A percentile compares a stretch with the other conserved stretches of the same genome.
phyloP scores from a whole-genome alignment of 1,140 invertebrate genomes.

The Trichonephila inaurata region DNA sequence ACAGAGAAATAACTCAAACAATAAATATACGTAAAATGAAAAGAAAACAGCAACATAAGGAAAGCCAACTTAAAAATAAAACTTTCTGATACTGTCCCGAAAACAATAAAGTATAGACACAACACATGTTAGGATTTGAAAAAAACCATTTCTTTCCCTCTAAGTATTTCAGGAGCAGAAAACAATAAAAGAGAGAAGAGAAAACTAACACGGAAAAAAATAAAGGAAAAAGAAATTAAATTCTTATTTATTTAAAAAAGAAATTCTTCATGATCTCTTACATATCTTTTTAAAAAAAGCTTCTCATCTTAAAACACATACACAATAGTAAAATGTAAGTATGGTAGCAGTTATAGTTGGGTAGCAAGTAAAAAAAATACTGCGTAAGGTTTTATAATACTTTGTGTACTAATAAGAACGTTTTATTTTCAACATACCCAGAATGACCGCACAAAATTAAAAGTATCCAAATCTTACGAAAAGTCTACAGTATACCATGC shows the following conservation, averaged over 20 bases:
- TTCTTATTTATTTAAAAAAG: not conserved
- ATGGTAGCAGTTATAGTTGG: not conserved
- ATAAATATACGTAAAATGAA: not conserved
- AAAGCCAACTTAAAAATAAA: conserved; percentile 19
- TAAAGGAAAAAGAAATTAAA: not conserved
- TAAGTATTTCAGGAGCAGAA: not conserved
- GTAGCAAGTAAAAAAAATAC: no score
- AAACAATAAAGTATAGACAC: conserved; percentile 6
- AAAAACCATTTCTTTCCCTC: not conserved
- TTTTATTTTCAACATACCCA: no score
- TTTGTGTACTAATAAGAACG: no score
- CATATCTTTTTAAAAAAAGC: not conserved
- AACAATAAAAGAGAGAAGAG: not conserved
- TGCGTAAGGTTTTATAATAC: no score
- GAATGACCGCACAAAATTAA: no score
- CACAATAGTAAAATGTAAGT: not conserved
- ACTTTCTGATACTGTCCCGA: not conserved
- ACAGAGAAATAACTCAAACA: not conserved
- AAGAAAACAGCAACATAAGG: not conserved
- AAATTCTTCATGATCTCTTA: not conserved
- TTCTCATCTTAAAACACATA: not conserved
- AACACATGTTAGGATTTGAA: not conserved
- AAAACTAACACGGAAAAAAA: not conserved
- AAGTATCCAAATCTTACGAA: no score
- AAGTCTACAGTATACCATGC: no score